A percentile compares a stretch with the other conserved stretches of the same genome.
phyloP scores from a whole-genome alignment of 2,113 vertebrate species.

The Xiphophorus couchianus region DNA sequence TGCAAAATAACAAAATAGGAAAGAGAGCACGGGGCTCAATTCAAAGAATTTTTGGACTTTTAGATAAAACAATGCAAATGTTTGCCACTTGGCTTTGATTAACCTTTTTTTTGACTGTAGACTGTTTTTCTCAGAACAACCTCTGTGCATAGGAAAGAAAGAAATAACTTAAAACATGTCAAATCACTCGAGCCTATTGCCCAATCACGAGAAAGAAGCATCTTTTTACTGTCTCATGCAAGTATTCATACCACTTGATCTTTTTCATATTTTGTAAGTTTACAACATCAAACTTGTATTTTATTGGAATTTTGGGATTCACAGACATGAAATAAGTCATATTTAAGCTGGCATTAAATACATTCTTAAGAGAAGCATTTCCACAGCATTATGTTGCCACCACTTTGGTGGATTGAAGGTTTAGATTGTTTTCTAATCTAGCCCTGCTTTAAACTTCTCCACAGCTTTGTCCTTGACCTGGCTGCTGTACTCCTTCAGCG shows the following conservation, averaged over 20 bases:
- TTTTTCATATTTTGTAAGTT: too few species aligned
- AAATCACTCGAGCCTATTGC: too few species aligned
- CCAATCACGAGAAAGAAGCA: too few species aligned
- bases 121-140: too few species aligned
- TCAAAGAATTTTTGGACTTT: not conserved
- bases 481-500: not conserved
- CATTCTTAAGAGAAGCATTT: not conserved
- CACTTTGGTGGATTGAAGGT: too few species aligned
- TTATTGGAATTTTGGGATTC: not conserved
- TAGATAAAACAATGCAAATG: not conserved
- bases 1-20: not conserved
- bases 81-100: not conserved
- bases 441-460: not conserved
- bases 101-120: not conserved
- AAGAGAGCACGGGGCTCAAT: not conserved
- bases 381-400: not conserved
- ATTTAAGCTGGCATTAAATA: too few species aligned
- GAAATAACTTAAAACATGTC: too few species aligned
- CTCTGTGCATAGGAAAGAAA: too few species aligned
- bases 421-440: not conserved
- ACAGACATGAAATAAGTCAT: too few species aligned
- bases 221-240: too few species aligned
- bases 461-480: not conserved
- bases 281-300: not conserved
- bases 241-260: too few species aligned